Conservation (phyloP, 2,888 invertebrate genomes). For the Sesia bembeciformis region DNA sequence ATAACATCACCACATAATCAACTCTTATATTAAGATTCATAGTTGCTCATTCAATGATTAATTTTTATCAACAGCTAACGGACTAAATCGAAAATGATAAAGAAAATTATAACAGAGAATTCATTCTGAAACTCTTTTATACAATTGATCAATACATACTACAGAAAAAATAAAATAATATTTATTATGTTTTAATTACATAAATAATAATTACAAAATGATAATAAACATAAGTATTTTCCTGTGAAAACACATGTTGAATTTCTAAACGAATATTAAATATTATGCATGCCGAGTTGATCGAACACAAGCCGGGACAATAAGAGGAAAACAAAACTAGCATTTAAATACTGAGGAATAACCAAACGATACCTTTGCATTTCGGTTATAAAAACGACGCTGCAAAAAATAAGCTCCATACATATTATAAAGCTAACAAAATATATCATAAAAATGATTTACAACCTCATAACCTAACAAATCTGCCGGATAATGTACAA, state of each 20-base stretch:
- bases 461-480: slow-evolving; percentile 69
- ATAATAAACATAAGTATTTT: slow-evolving; percentile 13
- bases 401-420: slow-evolving; percentile 51
- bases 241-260: slow-evolving; percentile 10
- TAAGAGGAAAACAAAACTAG: slow-evolving; percentile 36
- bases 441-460: slow-evolving; percentile 72
- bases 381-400: slow-evolving; percentile 23
- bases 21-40: slow-evolving; percentile 63
- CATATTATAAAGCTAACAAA: slow-evolving; percentile 69
- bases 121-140: slow-evolving; percentile 23
- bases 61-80: slow-evolving; percentile 22
- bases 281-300: slow-evolving; percentile 48
- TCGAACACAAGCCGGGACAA: slow-evolving; percentile 41
- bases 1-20: slow-evolving; percentile 59
- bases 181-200: slow-evolving; percentile 40
- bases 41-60: slow-evolving; percentile 59
- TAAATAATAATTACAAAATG: slow-evolving; percentile 24
- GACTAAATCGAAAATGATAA: slow-evolving; percentile 40
- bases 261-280: slow-evolving; percentile 23
- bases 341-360: slow-evolving; percentile 50
- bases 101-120: slow-evolving; percentile 48
- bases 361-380: slow-evolving; percentile 19
- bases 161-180: slow-evolving; percentile 37
- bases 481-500: too few relatives aligned
- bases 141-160: slow-evolving; percentile 27